A percentile compares a stretch with the other conserved stretches of the same genome.
Evolutionary conservation across 2,113 vertebrate genomes (phyloP).

Genomic region (Passer domesticus): DNA sequence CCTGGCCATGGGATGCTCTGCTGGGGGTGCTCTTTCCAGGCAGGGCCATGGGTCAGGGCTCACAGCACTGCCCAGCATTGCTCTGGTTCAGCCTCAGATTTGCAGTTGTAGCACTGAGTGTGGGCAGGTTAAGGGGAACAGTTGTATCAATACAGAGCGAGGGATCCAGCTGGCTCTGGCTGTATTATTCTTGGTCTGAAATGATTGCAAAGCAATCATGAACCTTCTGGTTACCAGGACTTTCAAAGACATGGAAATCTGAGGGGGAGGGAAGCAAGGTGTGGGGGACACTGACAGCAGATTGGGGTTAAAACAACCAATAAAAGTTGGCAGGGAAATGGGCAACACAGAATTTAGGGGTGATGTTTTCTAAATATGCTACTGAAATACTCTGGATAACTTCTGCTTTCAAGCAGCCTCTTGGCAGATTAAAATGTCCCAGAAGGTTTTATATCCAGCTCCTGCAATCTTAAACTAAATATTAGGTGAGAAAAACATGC

Average conservation of each 20-base stretch:
- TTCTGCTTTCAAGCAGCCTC: constrained; percentile 22
- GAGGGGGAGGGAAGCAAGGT: neutral
- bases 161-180: constrained; percentile 52
- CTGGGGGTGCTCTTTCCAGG: neutral
- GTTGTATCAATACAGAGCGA: constrained; percentile 47
- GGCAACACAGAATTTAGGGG: neutral
- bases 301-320: neutral
- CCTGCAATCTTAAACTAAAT: constrained; percentile 49
- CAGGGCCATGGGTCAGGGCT: neutral
- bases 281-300: neutral
- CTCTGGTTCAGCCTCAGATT: neutral
- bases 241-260: constrained; percentile 23
- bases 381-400: neutral
- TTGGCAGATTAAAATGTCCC: constrained; percentile 43
- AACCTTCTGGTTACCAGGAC: constrained; percentile 57
- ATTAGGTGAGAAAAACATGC: constrained; percentile 56
- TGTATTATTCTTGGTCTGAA: constrained; percentile 66
- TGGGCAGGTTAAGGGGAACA: constrained; percentile 49
- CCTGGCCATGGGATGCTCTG: neutral
- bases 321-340: neutral
- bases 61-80: neutral
- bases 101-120: constrained; percentile 46
- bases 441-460: constrained; percentile 50
- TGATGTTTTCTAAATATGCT: constrained; percentile 10
- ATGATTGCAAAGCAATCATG: constrained; percentile 7